Base-by-base conservation (phyloP, 1,140 invertebrate species). In the Saccostrea cuccullata region DNA sequence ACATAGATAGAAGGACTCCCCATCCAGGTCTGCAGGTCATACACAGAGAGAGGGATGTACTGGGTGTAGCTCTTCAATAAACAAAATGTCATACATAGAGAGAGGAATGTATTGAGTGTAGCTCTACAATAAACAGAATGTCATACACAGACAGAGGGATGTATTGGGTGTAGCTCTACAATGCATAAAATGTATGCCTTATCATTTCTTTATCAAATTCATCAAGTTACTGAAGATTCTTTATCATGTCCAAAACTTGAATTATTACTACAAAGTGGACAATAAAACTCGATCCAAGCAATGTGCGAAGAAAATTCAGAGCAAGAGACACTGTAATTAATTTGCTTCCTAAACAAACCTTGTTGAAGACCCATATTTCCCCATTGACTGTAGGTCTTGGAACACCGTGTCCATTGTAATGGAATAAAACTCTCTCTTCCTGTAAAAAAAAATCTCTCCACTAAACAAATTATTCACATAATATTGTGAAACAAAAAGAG, bases 321-420 rank as follows among this genome's bases (percentile, higher is more conserved):
- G 20, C 58, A 60, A 13, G 3, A 60, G 17, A 20, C 20, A 20
- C 58, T 30, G 9, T 77, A 26, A 13, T 77, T 36, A 17, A 36
- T 36, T 40, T 30, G 11, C 12, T 11, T 77, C 36, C 12, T 6
- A 26, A 67, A 93, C 95, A 95, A 94, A 98, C 98, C 95, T 97
- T 97, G 96, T 99, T 99, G 95, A 99, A 99, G 6, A 99, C 99
- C 99, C 99, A 99, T 93, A 99, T 99, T 96, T 99, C 99, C 17
- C 99, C 99, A 96, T 99, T 99, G 55, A 96, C 96, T 12, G 99
- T 99, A 58, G 99, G 99, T 95, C 98, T 98, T 67, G 99, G 99
- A 85, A 99, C 99, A 77, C 99, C 99, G 95, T 99, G 99, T 0
- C 99, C 99, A 96, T 99, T 99, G 94, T 99, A 99, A 95, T 99